These are phyloP conservation scores for Crossocerus cetratus DNA, from an alignment of 2,888 invertebrate genomes.

Conservation along the genomic window DNA sequence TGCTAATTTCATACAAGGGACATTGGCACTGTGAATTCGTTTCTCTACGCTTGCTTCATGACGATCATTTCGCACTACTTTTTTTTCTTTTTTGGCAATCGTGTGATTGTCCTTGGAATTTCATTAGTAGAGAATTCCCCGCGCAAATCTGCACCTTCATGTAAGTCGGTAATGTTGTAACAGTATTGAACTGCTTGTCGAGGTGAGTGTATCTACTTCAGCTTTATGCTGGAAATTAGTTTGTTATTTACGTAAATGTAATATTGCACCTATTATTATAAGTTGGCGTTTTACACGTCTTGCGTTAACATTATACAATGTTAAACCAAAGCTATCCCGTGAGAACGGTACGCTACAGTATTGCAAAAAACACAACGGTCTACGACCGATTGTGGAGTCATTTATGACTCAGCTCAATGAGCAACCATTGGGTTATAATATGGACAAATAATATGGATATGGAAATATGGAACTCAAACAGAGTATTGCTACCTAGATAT, in stretches of 20 bases:
- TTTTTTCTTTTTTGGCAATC: neutral
- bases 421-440: neutral
- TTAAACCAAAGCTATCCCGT: no score
- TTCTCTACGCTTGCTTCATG: neutral
- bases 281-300: neutral
- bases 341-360: no score
- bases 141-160: neutral
- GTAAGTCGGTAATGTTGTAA: slow-evolving; percentile 3
- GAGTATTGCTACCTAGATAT: slow-evolving; percentile 28
- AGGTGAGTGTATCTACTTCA: no score
- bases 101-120: no score
- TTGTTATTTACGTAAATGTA: neutral
- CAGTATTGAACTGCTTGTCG: no score
- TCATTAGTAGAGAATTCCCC: no score
- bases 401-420: neutral
- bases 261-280: neutral
- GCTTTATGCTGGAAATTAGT: no score
- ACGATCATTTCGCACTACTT: neutral
- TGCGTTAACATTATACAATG: no score
- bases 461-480: slow-evolving; percentile 5
- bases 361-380: no score
- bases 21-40: neutral
- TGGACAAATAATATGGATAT: slow-evolving; percentile 27
- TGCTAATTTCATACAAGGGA: neutral
- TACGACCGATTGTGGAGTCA: neutral